These are phyloP conservation scores for Zygaena filipendulae DNA, from an alignment of 2,888 invertebrate genomes.

Conservation along the genomic window DNA sequence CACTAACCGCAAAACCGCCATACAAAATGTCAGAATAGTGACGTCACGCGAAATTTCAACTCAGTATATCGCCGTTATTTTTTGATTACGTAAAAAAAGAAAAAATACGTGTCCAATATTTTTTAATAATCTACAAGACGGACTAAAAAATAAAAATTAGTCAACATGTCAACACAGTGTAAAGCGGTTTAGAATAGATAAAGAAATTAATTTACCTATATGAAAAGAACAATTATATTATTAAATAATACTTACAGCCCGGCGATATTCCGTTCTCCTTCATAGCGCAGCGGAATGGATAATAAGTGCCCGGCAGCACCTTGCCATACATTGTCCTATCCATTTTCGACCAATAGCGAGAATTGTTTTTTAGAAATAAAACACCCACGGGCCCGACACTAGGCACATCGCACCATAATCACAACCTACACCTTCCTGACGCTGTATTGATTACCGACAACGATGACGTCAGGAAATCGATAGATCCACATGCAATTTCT, in stretches of 20 bases:
- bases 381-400: conserved; percentile 52
- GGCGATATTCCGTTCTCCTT: conserved; percentile 85
- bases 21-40: too few relatives aligned
- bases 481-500: conserved; percentile 29
- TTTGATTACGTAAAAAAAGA: too few relatives aligned
- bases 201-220: conserved; percentile 7
- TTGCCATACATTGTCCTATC: conserved; percentile 93
- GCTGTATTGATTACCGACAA: too few relatives aligned
- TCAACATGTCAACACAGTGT: not conserved
- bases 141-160: too few relatives aligned
- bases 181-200: conserved; percentile 2
- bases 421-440: conserved; percentile 51
- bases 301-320: conserved; percentile 84
- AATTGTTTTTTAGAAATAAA: conserved; percentile 47
- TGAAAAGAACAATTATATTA: too few relatives aligned
- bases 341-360: conserved; percentile 70
- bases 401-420: conserved; percentile 57
- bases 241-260: conserved; percentile 80
- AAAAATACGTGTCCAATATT: too few relatives aligned
- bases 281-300: conserved; percentile 86
- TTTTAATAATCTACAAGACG: too few relatives aligned
- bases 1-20: too few relatives aligned
- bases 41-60: too few relatives aligned
- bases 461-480: too few relatives aligned
- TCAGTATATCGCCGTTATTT: too few relatives aligned